Conservation (phyloP, 2,113 vertebrate genomes). For the Odontesthes bonariensis region DNA sequence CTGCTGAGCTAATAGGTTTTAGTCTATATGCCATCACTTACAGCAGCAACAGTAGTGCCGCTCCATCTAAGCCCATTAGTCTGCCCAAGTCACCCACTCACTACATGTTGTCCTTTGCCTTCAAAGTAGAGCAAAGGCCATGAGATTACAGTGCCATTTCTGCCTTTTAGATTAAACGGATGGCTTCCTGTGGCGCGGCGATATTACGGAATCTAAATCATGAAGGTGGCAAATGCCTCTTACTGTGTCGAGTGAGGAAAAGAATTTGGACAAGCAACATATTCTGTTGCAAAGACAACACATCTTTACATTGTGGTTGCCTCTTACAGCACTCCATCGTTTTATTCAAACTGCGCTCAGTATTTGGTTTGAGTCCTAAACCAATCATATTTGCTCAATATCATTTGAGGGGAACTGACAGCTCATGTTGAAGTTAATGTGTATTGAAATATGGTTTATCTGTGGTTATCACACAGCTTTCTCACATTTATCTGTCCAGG, state of each 20-base stretch:
- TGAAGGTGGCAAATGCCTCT: not conserved
- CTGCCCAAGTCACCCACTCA: conserved; percentile 52
- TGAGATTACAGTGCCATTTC: conserved; percentile 35
- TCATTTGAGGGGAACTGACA: conserved; percentile 11
- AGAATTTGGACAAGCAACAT: not conserved
- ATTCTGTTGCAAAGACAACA: not conserved
- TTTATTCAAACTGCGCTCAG: not conserved
- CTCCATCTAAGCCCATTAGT: conserved; percentile 70
- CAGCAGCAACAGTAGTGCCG: conserved; percentile 34
- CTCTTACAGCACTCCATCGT: not conserved
- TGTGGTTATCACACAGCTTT: conserved; percentile 33
- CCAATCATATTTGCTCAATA: not conserved
- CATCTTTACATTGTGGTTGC: not conserved
- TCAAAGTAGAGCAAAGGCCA: conserved; percentile 45
- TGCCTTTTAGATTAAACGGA: conserved; percentile 29
- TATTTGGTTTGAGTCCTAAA: not conserved
- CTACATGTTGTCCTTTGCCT: conserved; percentile 59
- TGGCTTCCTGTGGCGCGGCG: not conserved
- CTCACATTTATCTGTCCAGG: conserved; percentile 52
- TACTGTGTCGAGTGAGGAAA: conserved; percentile 2
- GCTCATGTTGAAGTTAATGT: conserved; percentile 19
- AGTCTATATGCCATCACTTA: conserved; percentile 49
- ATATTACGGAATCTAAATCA: conserved; percentile 17
- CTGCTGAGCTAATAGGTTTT: conserved; percentile 57
- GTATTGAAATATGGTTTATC: not conserved